Base-by-base conservation (phyloP, 2,888 invertebrate genomes). In the Hofmannophila pseudospretella region DNA sequence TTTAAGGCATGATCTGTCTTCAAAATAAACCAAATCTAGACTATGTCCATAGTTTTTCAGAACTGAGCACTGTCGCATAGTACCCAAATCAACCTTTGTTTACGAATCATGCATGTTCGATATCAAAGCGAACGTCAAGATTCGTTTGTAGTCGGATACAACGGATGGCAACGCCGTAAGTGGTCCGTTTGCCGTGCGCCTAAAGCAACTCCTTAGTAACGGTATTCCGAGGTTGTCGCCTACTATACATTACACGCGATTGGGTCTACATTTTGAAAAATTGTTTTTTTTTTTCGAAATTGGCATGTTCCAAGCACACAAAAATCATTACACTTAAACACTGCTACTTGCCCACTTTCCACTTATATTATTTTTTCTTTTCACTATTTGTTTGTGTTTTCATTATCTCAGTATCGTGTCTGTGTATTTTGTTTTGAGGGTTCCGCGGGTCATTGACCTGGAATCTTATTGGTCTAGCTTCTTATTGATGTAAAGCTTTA, bases 181-280 rank as follows among this genome's bases (percentile, higher is more conserved):
- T n/a, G n/a, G n/a, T n/a, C n/a, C n/a, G n/a, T n/a, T n/a, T n/a
- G n/a, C n/a, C n/a, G n/a, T n/a, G n/a, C n/a, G n/a, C n/a, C n/a
- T n/a, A n/a, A n/a, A n/a, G n/a, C n/a, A n/a, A n/a, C n/a, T n/a
- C n/a, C n/a, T n/a, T n/a, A n/a, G n/a, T n/a, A n/a, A n/a, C n/a
- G n/a, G n/a, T n/a, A n/a, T n/a, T n/a, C n/a, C n/a, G n/a, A n/a
- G n/a, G n/a, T n/a, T n/a, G n/a, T n/a, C n/a, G n/a, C n/a, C n/a
- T n/a, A n/a, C n/a, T n/a, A n/a, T n/a, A 74, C 73, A 69, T 66
- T 47, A 75, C 69, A 76, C 78, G 59, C 69, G 67, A 60, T 62
- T 84, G 81, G 84, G 82, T 84, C 82, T 82, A 81, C 76, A 62
- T 55, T 23, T 28, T 32, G 35, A 41, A 45, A 45, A 51, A 32